phyloP scores from a whole-genome alignment of 2,113 vertebrate species.

The Rhadina sibilatrix region DNA sequence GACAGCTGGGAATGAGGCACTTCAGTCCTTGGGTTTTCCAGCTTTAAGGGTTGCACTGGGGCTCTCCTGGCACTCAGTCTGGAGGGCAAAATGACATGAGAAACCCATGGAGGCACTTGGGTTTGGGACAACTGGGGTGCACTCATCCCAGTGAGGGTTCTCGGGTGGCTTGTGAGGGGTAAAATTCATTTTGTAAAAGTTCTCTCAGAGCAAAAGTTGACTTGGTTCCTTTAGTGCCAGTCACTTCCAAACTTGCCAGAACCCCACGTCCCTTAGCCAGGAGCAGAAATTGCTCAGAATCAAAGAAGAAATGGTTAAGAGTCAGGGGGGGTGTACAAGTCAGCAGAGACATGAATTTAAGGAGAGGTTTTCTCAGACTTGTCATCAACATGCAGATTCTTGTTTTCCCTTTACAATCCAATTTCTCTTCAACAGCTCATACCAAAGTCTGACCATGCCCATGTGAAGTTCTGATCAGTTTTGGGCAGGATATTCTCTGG shows the following conservation, averaged over 20 bases:
- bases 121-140: neutral
- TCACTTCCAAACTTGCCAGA: neutral
- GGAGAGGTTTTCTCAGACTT: neutral
- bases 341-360: neutral
- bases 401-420: neutral
- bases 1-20: neutral
- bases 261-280: neutral
- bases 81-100: neutral
- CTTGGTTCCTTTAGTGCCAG: neutral
- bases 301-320: neutral
- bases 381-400: neutral
- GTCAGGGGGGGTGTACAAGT: neutral
- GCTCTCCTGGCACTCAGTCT: neutral
- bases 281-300: neutral
- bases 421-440: neutral
- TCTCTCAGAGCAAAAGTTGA: neutral
- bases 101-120: neutral
- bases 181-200: neutral
- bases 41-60: neutral
- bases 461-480: neutral
- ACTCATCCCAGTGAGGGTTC: neutral
- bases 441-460: neutral
- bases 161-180: neutral
- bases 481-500: neutral
- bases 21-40: neutral